phyloP scores from a whole-genome alignment of 2,797 vertebrate genomes.

The Phrynocephalus guinanensis region DNA sequence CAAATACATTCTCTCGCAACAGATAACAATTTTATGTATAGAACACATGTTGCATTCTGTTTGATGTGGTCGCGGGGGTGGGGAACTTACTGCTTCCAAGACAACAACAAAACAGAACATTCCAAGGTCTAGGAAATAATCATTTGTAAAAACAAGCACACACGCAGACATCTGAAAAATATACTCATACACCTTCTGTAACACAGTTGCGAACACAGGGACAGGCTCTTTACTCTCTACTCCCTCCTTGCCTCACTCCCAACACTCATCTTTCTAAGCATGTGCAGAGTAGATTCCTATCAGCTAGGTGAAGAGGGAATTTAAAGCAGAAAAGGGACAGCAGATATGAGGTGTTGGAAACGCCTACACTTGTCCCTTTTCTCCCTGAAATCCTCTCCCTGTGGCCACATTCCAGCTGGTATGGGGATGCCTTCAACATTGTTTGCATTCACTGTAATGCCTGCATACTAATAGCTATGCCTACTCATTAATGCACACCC shows the following conservation, averaged over 20 bases:
- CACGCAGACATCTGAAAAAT: neutral
- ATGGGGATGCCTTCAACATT: neutral
- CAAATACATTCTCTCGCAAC: neutral
- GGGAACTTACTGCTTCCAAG: neutral
- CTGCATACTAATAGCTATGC: neutral
- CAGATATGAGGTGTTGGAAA: neutral
- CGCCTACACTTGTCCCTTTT: neutral
- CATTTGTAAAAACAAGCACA: neutral
- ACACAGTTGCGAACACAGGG: neutral
- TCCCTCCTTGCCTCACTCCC: neutral
- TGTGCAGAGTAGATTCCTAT: neutral
- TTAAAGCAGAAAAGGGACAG: neutral
- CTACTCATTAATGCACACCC: neutral
- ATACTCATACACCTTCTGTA: neutral
- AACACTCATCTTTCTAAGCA: neutral
- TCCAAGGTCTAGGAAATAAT: neutral
- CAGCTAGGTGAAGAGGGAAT: neutral
- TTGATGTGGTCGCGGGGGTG: neutral
- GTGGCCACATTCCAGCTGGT: neutral
- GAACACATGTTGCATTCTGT: neutral
- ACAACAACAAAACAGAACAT: neutral
- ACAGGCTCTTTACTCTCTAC: neutral
- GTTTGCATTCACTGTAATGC: neutral
- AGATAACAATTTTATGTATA: neutral
- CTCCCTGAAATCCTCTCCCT: too few species aligned